These are phyloP conservation scores for Drosophila sordidula DNA, from an alignment of 2,888 invertebrate genomes.

Conservation along the genomic window DNA sequence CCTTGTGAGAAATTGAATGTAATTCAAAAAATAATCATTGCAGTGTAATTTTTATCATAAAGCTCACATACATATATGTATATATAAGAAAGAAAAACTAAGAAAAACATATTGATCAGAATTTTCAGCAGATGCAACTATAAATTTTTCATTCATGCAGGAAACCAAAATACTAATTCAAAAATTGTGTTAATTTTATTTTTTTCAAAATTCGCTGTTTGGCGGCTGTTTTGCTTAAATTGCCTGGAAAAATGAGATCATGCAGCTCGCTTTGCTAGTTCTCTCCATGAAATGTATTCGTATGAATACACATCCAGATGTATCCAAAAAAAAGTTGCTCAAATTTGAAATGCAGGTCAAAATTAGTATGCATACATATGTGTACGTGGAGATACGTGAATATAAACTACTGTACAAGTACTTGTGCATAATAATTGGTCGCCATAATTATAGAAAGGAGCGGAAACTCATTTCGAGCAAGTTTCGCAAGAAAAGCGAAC, in stretches of 20 bases:
- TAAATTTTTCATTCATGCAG: slow-evolving; percentile 6
- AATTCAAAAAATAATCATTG: no score
- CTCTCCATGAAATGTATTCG: slow-evolving; percentile 5
- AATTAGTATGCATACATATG: background rate
- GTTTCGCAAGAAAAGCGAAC: no score
- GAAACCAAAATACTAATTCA: slow-evolving; percentile 13
- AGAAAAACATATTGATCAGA: slow-evolving; percentile 5
- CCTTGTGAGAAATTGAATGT: no score
- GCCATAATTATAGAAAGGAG: slow-evolving; percentile 1
- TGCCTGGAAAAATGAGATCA: slow-evolving; percentile 47
- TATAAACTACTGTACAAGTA: background rate
- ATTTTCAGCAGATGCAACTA: slow-evolving; percentile 6
- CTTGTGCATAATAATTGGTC: background rate
- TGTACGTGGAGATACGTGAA: background rate
- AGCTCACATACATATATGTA: background rate
- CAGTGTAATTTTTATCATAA: no score
- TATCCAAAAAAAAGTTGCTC: background rate
- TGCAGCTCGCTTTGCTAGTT: slow-evolving; percentile 18
- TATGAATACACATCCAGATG: background rate
- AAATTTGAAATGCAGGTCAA: slow-evolving; percentile 35
- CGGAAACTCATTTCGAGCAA: slow-evolving; percentile 20
- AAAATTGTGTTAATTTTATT: slow-evolving; percentile 36
- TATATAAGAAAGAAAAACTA: background rate
- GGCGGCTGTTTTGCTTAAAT: slow-evolving; percentile 31
- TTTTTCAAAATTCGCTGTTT: slow-evolving; percentile 3